A percentile compares a stretch with the other conserved stretches of the same genome.
These are phyloP conservation scores for Macropis europaea DNA, from an alignment of 2,888 invertebrate genomes.

Conservation along the genomic window DNA sequence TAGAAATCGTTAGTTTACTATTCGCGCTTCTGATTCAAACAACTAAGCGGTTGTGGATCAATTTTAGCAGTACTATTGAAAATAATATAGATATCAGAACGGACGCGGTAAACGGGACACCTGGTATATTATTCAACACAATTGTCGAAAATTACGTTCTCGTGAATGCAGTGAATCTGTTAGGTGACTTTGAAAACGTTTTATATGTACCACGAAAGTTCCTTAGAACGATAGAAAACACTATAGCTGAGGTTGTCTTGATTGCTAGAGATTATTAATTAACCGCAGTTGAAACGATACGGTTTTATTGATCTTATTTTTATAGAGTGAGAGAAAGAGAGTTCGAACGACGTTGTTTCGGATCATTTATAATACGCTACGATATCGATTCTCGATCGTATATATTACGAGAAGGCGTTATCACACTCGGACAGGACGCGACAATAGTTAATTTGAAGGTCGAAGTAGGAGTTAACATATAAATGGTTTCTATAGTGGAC, in stretches of 20 bases:
- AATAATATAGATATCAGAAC: not conserved
- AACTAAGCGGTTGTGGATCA: not conserved
- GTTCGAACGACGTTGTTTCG: constrained; percentile 31
- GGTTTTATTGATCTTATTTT: constrained; percentile 46
- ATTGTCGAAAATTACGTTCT: not conserved
- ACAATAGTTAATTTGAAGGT: constrained; percentile 32
- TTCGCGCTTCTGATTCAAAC: too few species aligned
- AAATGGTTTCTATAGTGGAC: constrained; percentile 25
- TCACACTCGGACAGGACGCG: constrained; percentile 17
- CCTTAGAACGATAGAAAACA: constrained; percentile 35
- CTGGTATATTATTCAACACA: constrained; percentile 8
- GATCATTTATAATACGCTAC: constrained; percentile 21
- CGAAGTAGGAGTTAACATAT: constrained; percentile 4
- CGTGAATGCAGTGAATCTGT: not conserved
- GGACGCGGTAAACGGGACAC: not conserved
- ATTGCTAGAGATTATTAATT: constrained; percentile 24
- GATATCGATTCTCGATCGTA: constrained; percentile 4
- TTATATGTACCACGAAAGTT: constrained; percentile 40
- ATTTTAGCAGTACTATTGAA: not conserved
- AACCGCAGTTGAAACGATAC: constrained; percentile 31
- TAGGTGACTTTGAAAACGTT: constrained; percentile 12
- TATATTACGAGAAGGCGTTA: not conserved
- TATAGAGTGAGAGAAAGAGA: constrained; percentile 38
- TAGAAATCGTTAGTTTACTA: too few species aligned
- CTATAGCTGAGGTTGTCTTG: constrained; percentile 25